These are phyloP conservation scores for Lasioglossum baleicum DNA, from an alignment of 1,140 invertebrate genomes.

Conservation along the genomic window DNA sequence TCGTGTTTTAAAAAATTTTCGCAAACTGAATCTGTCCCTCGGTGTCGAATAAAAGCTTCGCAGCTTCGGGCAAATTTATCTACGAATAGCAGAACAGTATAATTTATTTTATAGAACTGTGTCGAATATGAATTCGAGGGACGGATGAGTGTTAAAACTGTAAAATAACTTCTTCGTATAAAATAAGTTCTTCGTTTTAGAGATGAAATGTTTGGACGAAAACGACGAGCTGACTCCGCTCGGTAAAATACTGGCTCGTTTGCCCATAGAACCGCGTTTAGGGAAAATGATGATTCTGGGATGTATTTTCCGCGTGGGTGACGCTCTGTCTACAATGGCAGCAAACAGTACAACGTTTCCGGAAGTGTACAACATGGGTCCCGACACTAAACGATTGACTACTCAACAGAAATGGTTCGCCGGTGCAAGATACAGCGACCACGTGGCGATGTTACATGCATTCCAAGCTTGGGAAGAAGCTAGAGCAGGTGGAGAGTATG, in stretches of 20 bases:
- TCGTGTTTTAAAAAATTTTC: not conserved
- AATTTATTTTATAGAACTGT: no score
- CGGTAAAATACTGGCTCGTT: constrained; percentile 93
- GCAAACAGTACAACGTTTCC: constrained; percentile 96
- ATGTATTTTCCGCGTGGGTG: constrained; percentile 91
- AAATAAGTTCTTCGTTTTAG: constrained; percentile 75
- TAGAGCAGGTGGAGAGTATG: constrained; percentile 87
- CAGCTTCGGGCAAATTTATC: no score
- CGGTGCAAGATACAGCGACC: constrained; percentile 94
- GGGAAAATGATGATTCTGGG: constrained; percentile 98
- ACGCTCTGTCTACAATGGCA: constrained; percentile 95
- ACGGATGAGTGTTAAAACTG: not conserved
- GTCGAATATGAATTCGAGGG: no score
- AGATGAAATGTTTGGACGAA: constrained; percentile 93
- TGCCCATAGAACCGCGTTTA: constrained; percentile 94
- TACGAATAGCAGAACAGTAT: no score
- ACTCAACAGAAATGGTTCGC: constrained; percentile 90
- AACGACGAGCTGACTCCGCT: constrained; percentile 93
- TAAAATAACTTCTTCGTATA: not conserved
- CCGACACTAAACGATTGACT: constrained; percentile 84
- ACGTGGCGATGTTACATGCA: constrained; percentile 96
- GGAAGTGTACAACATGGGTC: constrained; percentile 89
- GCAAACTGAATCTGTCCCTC: no score
- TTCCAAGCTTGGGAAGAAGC: constrained; percentile 94
- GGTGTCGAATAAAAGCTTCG: no score